Evolutionary conservation across 2,113 vertebrate species (phyloP).

Genomic region (Morphnarchus princeps): DNA sequence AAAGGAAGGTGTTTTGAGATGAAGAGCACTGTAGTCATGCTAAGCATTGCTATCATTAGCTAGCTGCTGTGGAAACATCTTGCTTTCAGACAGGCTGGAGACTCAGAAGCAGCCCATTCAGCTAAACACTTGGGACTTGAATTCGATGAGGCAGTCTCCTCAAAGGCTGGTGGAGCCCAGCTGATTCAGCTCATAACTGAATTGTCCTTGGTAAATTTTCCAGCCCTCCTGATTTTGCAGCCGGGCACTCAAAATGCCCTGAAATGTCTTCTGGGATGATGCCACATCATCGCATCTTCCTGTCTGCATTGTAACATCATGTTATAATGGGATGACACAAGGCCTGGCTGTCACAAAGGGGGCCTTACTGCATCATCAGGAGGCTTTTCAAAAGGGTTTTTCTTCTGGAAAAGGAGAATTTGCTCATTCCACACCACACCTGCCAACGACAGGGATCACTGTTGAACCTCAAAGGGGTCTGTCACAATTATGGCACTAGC

Average conservation of each 20-base stretch:
- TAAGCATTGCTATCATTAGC: slow-evolving; percentile 19
- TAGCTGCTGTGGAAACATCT: slow-evolving; percentile 24
- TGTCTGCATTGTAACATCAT: not conserved
- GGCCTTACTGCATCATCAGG: not conserved
- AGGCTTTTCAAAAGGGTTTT: not conserved
- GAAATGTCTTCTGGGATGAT: not conserved
- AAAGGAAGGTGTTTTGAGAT: slow-evolving; percentile 12
- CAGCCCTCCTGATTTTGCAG: not conserved
- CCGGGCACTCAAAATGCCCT: not conserved
- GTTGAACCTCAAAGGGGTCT: not conserved
- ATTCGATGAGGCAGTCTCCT: not conserved
- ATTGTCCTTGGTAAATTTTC: not conserved
- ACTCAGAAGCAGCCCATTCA: slow-evolving; percentile 7
- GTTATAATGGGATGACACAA: not conserved
- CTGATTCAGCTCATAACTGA: slow-evolving; percentile 8
- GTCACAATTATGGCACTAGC: not conserved
- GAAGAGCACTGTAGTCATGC: not conserved
- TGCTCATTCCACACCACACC: not conserved
- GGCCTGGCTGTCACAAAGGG: not conserved
- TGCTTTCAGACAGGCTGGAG: slow-evolving; percentile 9
- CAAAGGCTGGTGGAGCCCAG: not conserved
- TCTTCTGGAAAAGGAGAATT: not conserved
- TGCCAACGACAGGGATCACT: not conserved
- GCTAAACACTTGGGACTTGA: not conserved
- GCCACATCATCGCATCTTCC: not conserved